Evolutionary conservation across 2,797 vertebrate species (phyloP).

Genomic region (Sebastes itinus): DNA sequence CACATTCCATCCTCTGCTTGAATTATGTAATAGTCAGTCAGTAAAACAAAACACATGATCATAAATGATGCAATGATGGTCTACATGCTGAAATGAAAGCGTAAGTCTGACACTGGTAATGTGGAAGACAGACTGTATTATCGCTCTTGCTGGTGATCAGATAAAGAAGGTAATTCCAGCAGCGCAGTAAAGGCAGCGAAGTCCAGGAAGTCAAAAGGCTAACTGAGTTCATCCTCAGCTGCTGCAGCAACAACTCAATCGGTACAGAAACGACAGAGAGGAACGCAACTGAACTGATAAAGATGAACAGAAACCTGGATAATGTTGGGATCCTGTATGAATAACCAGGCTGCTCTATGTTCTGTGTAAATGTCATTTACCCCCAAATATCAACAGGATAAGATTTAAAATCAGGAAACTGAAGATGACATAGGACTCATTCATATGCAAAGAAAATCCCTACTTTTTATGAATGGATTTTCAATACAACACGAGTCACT

Average conservation of each 20-base stretch:
- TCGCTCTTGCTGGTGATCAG: background rate
- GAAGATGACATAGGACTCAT: background rate
- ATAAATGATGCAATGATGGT: slow-evolving; percentile 1
- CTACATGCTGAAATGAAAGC: background rate
- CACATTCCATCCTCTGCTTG: background rate
- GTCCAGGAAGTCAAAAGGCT: background rate
- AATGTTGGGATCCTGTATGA: background rate
- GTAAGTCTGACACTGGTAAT: background rate
- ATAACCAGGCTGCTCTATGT: background rate
- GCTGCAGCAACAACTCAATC: background rate
- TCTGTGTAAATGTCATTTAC: background rate
- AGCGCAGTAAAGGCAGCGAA: background rate
- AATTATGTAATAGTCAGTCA: slow-evolving; percentile 2
- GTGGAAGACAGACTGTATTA: background rate
- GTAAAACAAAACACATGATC: background rate
- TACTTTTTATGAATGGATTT: background rate
- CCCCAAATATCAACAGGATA: background rate
- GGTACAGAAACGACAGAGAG: background rate
- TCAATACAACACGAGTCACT: background rate
- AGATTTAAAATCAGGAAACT: background rate
- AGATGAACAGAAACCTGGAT: background rate
- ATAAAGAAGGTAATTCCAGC: background rate
- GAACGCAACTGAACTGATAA: background rate
- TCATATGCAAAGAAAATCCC: background rate
- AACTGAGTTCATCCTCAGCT: background rate